Conservation (phyloP, 2,113 vertebrate genomes). For the Gymnorhina tibicen region DNA sequence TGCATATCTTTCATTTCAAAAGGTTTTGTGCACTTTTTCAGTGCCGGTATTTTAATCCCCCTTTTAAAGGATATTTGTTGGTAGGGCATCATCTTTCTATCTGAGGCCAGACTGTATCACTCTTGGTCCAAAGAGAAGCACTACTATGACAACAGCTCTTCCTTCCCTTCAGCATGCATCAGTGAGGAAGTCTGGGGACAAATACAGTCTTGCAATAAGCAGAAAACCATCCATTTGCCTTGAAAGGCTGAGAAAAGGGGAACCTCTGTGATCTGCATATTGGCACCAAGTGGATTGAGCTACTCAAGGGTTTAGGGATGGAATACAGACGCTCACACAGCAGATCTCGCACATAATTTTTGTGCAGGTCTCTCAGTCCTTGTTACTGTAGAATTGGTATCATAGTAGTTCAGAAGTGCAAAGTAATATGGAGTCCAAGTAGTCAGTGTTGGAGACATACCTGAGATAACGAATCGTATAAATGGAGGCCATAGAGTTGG, state of each 20-base stretch:
- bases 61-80: background rate
- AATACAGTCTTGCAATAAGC: background rate
- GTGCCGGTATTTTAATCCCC: background rate
- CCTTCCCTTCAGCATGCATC: background rate
- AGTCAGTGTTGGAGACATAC: background rate
- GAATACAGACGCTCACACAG: background rate
- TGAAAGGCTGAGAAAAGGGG: background rate
- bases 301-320: background rate
- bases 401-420: background rate
- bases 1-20: background rate
- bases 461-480: background rate
- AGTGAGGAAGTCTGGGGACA: background rate
- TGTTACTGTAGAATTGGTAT: background rate
- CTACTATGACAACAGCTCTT: background rate
- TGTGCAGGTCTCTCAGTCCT: background rate
- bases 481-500: background rate
- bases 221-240: background rate
- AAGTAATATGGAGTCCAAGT: background rate
- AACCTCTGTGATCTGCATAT: background rate
- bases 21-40: background rate
- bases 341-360: background rate
- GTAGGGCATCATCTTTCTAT: background rate
- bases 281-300: background rate
- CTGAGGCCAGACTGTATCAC: background rate
- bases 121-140: background rate